Base-by-base conservation (phyloP, 2,888 invertebrate genomes). In the Apantesis nais region DNA sequence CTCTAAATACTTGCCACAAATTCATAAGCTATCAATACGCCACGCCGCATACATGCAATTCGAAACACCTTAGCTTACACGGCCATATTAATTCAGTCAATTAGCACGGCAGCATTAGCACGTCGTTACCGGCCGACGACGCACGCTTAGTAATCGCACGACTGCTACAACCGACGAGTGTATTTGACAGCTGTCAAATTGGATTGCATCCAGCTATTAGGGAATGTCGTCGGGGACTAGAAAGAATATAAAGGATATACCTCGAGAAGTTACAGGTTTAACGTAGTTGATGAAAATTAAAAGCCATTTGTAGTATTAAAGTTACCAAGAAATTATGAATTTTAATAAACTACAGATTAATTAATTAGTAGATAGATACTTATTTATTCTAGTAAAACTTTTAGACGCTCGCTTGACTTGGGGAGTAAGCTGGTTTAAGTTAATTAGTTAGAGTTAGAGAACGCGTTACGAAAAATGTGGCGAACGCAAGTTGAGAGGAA, bases 151-250 rank as follows among this genome's bases (percentile, higher is more conserved):
- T 89, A 91, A 91, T 91, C 90, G 90, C 88, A 83, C 88, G 85
- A 87, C 88, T 87, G 82, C 90, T 91, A 91, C 91, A 89, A 85
- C 87, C 90, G 88, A 89, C 90, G 91, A 90, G 89, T 94, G 94
- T 92, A 88, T 92, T 92, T 93, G 94, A 94, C 94, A 93, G 91
- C 92, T 93, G 93, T 93, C 94, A 94, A 92, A 93, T 90, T 93
- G 93, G 91, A 93, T 94, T 90, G 92, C 91, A 92, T 90, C 89
- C 82, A 89, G 91, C 93, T 93, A 93, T 93, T 93, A 93, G 91
- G 92, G 89, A 90, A 91, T 90, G 90, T 91, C 89, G 90, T 84
- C 78, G 79, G 70, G 64, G 72, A 61, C 34, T 19, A 25, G 76
- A 77, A 67, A 74, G 83, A 71, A 72, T 87, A 83, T 77, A 68